phyloP scores from a whole-genome alignment of 2,797 vertebrate species.

The Lagodon rhomboides region DNA sequence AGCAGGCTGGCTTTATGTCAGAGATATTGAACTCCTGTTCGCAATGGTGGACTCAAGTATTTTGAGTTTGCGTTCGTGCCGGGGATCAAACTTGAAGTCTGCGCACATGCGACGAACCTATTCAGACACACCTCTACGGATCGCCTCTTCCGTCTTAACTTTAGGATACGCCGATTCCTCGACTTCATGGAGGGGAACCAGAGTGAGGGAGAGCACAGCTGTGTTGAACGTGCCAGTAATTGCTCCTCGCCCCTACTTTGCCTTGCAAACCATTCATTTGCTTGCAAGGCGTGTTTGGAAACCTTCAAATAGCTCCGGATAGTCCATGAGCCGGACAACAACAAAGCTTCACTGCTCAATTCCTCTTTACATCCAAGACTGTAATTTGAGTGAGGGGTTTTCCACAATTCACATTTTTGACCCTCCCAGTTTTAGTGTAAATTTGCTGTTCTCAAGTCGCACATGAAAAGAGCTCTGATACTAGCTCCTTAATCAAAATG shows the following conservation, averaged over 20 bases:
- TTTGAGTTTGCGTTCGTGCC: not conserved
- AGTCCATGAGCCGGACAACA: conserved; percentile 7
- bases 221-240: conserved; percentile 11
- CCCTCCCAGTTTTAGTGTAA: too few relatives aligned
- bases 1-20: conserved; percentile 6
- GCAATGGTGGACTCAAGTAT: conserved; percentile 2
- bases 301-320: conserved; percentile 7
- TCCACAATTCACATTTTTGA: too few relatives aligned
- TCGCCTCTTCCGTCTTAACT: too few relatives aligned
- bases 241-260: conserved; percentile 27
- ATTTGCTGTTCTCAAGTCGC: too few relatives aligned
- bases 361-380: conserved; percentile 3
- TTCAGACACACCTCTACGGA: not conserved
- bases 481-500: too few relatives aligned
- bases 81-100: conserved; percentile 8
- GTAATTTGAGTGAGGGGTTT: not conserved
- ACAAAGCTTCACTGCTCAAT: not conserved
- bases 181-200: not conserved
- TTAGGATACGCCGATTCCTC: not conserved
- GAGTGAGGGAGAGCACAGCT: not conserved
- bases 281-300: conserved; percentile 29
- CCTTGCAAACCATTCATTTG: conserved; percentile 58
- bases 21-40: conserved; percentile 4
- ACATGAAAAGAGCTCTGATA: too few relatives aligned
- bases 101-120: not conserved